phyloP scores from a whole-genome alignment of 2,113 vertebrate genomes.

The Delphinapterus leucas region DNA sequence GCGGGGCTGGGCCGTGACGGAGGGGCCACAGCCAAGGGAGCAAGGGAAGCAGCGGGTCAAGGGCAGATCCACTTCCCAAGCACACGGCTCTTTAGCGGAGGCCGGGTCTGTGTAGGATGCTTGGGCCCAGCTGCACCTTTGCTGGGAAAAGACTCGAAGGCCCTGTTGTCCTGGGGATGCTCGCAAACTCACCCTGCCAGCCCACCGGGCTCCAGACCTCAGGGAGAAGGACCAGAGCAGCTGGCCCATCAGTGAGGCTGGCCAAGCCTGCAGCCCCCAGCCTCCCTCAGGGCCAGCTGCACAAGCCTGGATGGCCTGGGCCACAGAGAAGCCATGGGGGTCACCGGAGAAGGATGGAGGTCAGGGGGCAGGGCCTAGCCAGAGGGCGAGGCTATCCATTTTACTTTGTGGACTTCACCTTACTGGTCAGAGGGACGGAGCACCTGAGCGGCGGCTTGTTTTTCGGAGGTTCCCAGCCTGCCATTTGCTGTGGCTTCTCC shows the following conservation, averaged over 20 bases:
- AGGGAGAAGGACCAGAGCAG: neutral
- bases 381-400: neutral
- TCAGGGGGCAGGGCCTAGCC: neutral
- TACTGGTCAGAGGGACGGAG: neutral
- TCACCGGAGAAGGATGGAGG: no score
- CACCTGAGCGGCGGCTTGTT: neutral
- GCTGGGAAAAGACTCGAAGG: neutral
- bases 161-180: neutral
- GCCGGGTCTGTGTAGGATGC: no score
- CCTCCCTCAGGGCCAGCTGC: neutral
- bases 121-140: neutral
- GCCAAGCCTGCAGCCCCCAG: rapidly evolving
- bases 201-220: rapidly evolving
- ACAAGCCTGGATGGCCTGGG: neutral
- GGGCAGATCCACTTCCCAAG: neutral
- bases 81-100: neutral
- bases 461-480: neutral
- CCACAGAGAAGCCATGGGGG: neutral
- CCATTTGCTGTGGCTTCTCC: neutral
- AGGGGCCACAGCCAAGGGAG: neutral
- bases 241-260: neutral
- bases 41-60: rapidly evolving
- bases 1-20: neutral
- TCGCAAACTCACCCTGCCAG: neutral
- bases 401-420: neutral